Conservation (phyloP, 2,888 invertebrate genomes). For the Phorcus lineatus region DNA sequence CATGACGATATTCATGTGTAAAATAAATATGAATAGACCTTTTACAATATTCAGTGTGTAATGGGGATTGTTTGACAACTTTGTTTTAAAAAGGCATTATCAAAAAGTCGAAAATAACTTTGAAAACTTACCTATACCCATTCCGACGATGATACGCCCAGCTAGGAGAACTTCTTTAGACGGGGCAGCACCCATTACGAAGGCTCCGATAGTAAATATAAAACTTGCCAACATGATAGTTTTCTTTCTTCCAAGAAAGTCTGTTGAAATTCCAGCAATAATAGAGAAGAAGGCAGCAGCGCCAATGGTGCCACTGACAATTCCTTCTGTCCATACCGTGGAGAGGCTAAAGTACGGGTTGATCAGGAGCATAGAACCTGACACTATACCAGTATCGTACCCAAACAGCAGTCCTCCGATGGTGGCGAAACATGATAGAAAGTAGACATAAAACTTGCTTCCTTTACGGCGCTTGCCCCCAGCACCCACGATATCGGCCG, state of each 20-base stretch:
- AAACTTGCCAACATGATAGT: constrained; percentile 77
- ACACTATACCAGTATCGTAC: constrained; percentile 77
- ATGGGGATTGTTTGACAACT: no score
- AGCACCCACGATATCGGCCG: background rate
- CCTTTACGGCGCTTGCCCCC: background rate
- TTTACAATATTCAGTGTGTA: no score
- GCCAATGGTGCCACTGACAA: constrained; percentile 77
- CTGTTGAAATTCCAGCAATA: constrained; percentile 75
- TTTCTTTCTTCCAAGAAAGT: constrained; percentile 76
- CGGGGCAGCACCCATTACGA: constrained; percentile 74
- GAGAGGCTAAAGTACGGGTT: constrained; percentile 74
- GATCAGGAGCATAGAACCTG: constrained; percentile 77
- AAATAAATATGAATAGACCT: no score
- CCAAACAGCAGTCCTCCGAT: constrained; percentile 78
- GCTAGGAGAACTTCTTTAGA: constrained; percentile 71
- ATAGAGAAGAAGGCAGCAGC: constrained; percentile 76
- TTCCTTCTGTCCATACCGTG: constrained; percentile 77
- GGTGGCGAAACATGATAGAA: constrained; percentile 66
- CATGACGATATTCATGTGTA: no score
- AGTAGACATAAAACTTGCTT: constrained; percentile 45
- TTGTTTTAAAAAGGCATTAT: no score
- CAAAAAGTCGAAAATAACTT: no score
- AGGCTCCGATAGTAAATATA: constrained; percentile 76
- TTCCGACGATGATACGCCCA: constrained; percentile 76
- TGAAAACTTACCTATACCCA: constrained; percentile 74